These are phyloP conservation scores for Pseudomyrmex pallidus DNA, from an alignment of 1,140 invertebrate genomes.

Conservation along the genomic window DNA sequence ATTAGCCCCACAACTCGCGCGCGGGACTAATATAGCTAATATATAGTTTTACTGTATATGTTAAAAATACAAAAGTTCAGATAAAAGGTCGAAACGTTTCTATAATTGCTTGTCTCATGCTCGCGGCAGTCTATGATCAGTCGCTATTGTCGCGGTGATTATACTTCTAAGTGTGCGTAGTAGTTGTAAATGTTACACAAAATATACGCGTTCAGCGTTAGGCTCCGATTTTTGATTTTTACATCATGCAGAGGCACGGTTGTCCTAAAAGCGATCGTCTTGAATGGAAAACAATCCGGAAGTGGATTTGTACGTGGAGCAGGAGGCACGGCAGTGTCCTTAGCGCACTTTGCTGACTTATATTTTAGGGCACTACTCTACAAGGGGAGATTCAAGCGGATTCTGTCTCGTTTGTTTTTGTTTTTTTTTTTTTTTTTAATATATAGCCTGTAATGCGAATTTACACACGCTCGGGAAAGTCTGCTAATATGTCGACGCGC, in stretches of 20 bases:
- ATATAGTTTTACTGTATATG: slow-evolving; percentile 22
- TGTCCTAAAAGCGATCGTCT: slow-evolving; percentile 53
- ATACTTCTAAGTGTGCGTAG: slow-evolving; percentile 17
- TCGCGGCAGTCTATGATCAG: slow-evolving; percentile 28
- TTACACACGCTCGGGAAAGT: slow-evolving; percentile 18
- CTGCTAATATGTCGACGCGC: slow-evolving; percentile 12
- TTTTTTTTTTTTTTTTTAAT: slow-evolving; percentile 55
- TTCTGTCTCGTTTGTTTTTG: slow-evolving; percentile 33
- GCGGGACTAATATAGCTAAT: background rate
- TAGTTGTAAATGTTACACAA: slow-evolving; percentile 58
- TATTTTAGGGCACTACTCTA: slow-evolving; percentile 66
- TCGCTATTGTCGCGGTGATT: slow-evolving; percentile 54
- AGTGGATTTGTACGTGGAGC: slow-evolving; percentile 62
- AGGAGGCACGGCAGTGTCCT: slow-evolving; percentile 76
- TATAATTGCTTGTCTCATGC: background rate
- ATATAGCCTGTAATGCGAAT: slow-evolving; percentile 69
- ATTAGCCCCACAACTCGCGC: background rate
- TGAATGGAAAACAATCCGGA: slow-evolving; percentile 61
- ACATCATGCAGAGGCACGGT: slow-evolving; percentile 63
- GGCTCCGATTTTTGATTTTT: slow-evolving; percentile 47
- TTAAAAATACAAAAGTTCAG: slow-evolving; percentile 34
- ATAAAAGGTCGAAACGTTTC: slow-evolving; percentile 8
- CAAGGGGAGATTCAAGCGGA: slow-evolving; percentile 68
- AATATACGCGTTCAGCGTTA: slow-evolving; percentile 53
- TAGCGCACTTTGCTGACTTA: slow-evolving; percentile 57